Conservation (phyloP, 2,888 invertebrate genomes). For the Dolichomitus sp. region DNA sequence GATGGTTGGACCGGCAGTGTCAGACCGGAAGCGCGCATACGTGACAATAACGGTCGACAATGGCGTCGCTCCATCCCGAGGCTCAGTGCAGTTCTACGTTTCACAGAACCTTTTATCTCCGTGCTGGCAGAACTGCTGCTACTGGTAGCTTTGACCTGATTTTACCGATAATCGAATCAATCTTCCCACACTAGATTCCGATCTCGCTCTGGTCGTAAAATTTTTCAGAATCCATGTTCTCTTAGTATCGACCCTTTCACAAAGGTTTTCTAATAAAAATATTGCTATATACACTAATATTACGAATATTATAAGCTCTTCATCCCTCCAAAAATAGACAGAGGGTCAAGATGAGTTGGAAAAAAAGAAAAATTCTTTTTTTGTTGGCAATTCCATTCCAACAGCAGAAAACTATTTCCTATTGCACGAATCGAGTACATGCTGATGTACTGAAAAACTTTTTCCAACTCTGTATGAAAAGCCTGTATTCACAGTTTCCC, state of each 20-base stretch:
- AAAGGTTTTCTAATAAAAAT: slow-evolving; percentile 1
- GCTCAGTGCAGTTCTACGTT: slow-evolving; percentile 28
- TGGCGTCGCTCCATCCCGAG: slow-evolving; percentile 50
- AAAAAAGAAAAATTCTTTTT: background rate
- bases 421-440: slow-evolving; percentile 3
- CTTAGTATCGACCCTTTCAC: slow-evolving; percentile 7
- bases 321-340: background rate
- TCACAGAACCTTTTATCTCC: slow-evolving; percentile 54
- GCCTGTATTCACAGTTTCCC: background rate
- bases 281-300: background rate
- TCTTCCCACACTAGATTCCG: slow-evolving; percentile 26
- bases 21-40: slow-evolving; percentile 61
- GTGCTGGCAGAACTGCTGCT: slow-evolving; percentile 32
- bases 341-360: too few species aligned
- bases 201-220: slow-evolving; percentile 34
- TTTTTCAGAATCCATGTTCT: slow-evolving; percentile 32
- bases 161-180: slow-evolving; percentile 57
- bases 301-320: background rate
- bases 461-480: background rate
- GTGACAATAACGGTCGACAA: slow-evolving; percentile 65
- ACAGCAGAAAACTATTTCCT: background rate
- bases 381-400: background rate
- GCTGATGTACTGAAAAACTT: background rate
- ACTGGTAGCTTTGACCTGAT: slow-evolving; percentile 47
- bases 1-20: slow-evolving; percentile 30